phyloP scores from a whole-genome alignment of 35 echinoderm and acorn worm species.

The Ptychodera flava region DNA sequence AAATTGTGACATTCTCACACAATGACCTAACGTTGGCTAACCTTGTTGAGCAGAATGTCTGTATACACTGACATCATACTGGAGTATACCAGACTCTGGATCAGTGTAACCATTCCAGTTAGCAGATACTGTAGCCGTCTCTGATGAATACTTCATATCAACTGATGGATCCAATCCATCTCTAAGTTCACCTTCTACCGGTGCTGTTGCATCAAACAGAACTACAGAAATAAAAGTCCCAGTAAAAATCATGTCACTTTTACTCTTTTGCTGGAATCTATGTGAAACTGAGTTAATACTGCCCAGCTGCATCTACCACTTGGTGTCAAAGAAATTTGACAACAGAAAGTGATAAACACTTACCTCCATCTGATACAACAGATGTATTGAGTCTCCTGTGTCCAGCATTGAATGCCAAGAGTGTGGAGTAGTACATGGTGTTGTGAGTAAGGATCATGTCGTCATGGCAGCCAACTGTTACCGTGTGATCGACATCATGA shows the following conservation, averaged over 20 bases:
- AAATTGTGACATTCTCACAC: too few species aligned
- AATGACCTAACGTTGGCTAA: too few species aligned
- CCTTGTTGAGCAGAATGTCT: conserved; percentile 3
- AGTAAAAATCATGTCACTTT: too few species aligned
- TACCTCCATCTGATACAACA: conserved; percentile 45
- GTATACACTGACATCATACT: conserved; percentile 31
- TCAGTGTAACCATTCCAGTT: conserved; percentile 37
- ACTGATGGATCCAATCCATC: conserved; percentile 16
- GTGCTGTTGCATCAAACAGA: conserved; percentile 34
- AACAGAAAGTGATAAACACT: too few species aligned
- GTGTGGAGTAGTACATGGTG: conserved; percentile 30
- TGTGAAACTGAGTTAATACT: too few species aligned
- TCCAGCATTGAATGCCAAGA: conserved; percentile 44
- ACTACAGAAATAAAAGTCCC: too few species aligned
- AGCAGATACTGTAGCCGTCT: conserved; percentile 32
- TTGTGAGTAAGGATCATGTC: conserved; percentile 28
- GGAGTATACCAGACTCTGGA: conserved; percentile 37
- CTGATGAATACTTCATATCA: conserved; percentile 33
- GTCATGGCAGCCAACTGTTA: not conserved
- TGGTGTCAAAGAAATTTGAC: too few species aligned
- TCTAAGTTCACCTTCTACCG: conserved; percentile 19
- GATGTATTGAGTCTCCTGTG: conserved; percentile 26
- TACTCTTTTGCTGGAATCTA: too few species aligned
- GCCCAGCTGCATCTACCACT: too few species aligned
- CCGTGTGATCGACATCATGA: conserved; percentile 10